phyloP scores from a whole-genome alignment of 2,888 invertebrate species.

The Himalopsyche tibetana region DNA sequence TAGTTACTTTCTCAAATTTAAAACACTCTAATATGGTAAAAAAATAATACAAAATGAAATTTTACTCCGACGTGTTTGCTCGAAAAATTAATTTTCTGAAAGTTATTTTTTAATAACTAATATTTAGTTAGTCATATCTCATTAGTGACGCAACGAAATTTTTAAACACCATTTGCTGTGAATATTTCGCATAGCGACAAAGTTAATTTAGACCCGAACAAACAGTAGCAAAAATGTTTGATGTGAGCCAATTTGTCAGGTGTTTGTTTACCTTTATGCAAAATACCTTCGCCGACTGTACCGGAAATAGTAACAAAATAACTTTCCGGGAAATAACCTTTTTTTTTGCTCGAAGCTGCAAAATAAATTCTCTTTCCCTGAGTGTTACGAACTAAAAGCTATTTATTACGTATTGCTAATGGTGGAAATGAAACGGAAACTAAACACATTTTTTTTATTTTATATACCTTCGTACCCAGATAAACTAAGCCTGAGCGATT shows the following conservation, averaged over 20 bases:
- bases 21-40: too few relatives aligned
- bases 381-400: constrained; percentile 9
- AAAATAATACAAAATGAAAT: too few relatives aligned
- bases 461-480: neutral
- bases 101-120: too few relatives aligned
- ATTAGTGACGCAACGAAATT: too few relatives aligned
- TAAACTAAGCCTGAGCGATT: neutral
- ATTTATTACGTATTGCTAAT: constrained; percentile 26
- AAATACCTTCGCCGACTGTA: neutral
- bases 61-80: too few relatives aligned
- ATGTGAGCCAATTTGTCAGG: constrained; percentile 39
- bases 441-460: neutral
- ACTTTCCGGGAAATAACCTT: neutral
- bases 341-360: constrained; percentile 15
- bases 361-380: constrained; percentile 19
- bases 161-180: neutral
- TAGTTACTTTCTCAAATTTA: too few relatives aligned
- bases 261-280: constrained; percentile 43
- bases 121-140: too few relatives aligned
- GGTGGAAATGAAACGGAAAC: constrained; percentile 20
- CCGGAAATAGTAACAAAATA: constrained; percentile 35
- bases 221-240: constrained; percentile 16
- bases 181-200: neutral
- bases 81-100: too few relatives aligned
- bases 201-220: constrained; percentile 29